Evolutionary conservation across 2,113 vertebrate genomes (phyloP).

Genomic region (Lichenostomus cassidix): DNA sequence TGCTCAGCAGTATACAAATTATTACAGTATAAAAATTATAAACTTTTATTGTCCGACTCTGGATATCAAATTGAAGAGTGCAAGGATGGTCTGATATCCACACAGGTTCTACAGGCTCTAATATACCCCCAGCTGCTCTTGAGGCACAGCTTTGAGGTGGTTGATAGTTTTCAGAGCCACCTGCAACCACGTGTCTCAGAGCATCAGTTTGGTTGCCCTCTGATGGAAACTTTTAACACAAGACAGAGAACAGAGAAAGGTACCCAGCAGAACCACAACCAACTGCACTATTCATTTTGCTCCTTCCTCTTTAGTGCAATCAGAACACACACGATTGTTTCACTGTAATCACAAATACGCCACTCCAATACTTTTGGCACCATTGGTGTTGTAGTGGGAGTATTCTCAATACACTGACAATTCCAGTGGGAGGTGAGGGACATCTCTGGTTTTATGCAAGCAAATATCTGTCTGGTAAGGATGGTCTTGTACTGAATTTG

Average conservation of each 20-base stretch:
- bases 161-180: background rate
- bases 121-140: background rate
- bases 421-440: background rate
- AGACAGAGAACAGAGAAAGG: background rate
- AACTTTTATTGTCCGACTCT: background rate
- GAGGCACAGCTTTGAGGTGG: background rate
- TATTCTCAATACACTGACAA: background rate
- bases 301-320: background rate
- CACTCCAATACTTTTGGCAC: background rate
- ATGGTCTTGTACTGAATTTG: background rate
- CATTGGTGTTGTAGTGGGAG: background rate
- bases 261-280: background rate
- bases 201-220: background rate
- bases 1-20: background rate
- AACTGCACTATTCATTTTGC: background rate
- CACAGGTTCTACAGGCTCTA: background rate
- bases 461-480: background rate
- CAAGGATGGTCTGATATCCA: background rate
- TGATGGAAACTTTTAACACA: background rate
- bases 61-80: background rate
- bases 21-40: background rate
- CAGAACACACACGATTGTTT: background rate
- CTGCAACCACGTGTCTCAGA: background rate
- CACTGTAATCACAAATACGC: background rate
- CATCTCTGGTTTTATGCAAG: background rate